Percentiles rank a stretch among this genome's conserved stretches.
These are phyloP conservation scores for Myotis yumanensis DNA, from an alignment of 2,113 vertebrate genomes.

Conservation along the genomic window DNA sequence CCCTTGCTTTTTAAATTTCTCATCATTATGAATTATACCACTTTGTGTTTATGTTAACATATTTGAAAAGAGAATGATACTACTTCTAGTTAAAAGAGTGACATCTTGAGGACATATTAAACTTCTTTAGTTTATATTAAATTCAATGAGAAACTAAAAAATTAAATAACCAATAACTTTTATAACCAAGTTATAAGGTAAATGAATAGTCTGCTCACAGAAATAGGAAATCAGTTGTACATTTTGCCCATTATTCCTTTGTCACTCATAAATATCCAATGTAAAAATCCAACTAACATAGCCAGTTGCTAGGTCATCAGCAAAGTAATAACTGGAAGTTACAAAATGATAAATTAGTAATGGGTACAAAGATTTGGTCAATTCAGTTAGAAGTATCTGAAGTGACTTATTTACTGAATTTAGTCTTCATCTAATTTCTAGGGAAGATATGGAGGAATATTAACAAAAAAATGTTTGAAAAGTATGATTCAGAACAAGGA, in stretches of 20 bases:
- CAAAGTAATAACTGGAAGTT: neutral
- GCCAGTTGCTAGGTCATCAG: neutral
- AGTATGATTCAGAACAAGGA: neutral
- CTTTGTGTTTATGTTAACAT: neutral
- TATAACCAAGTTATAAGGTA: neutral
- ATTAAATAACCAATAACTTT: neutral
- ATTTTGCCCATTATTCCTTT: neutral
- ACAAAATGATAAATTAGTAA: neutral
- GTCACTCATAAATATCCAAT: neutral
- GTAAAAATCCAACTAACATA: neutral
- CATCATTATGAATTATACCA: neutral
- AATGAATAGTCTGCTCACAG: neutral
- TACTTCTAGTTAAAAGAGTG: neutral
- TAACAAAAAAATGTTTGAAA: neutral
- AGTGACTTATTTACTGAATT: neutral
- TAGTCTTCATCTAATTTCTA: constrained; percentile 8
- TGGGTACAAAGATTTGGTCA: neutral
- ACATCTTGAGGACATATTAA: neutral
- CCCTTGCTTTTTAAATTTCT: neutral
- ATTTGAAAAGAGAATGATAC: neutral
- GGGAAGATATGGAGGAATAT: neutral
- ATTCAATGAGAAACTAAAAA: constrained; percentile 20
- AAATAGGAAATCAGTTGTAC: neutral
- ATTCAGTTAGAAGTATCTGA: neutral
- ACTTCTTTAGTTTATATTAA: neutral